Percentiles rank a stretch among this genome's conserved stretches.
phyloP scores from a whole-genome alignment of 2,113 vertebrate genomes.

The Entelurus aequoreus region DNA sequence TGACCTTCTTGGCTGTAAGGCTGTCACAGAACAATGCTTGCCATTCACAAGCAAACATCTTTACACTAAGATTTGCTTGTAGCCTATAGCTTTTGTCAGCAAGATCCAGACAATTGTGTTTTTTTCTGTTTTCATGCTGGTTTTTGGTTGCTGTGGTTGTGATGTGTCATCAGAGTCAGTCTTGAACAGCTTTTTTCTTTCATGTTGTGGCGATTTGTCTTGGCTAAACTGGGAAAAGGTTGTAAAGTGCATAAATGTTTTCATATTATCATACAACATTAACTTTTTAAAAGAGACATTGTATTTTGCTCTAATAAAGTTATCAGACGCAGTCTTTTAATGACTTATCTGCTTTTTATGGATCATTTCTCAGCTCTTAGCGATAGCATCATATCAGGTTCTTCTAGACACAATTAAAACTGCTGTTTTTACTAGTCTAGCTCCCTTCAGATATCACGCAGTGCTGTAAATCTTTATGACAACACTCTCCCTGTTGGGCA shows the following conservation, averaged over 20 bases:
- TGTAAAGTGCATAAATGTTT: neutral
- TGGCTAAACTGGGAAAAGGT: neutral
- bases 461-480: conserved; percentile 36
- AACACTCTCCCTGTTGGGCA: conserved; percentile 32
- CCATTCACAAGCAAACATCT: neutral
- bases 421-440: conserved; percentile 35
- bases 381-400: conserved; percentile 31
- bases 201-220: neutral
- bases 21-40: neutral
- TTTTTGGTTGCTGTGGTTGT: neutral
- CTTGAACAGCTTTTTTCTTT: neutral
- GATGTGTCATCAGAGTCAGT: neutral
- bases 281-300: neutral
- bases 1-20: neutral
- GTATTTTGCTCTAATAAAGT: conserved; percentile 7
- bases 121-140: neutral
- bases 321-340: conserved; percentile 13
- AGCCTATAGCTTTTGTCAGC: neutral
- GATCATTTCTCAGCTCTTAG: conserved; percentile 13
- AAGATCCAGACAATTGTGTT: neutral
- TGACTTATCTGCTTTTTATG: conserved; percentile 8
- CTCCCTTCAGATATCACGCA: conserved; percentile 18
- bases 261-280: neutral
- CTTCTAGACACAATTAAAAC: conserved; percentile 17
- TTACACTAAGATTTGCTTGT: neutral